These are phyloP conservation scores for Yponomeuta cagnagella DNA, from an alignment of 2,888 invertebrate genomes.

Conservation along the genomic window DNA sequence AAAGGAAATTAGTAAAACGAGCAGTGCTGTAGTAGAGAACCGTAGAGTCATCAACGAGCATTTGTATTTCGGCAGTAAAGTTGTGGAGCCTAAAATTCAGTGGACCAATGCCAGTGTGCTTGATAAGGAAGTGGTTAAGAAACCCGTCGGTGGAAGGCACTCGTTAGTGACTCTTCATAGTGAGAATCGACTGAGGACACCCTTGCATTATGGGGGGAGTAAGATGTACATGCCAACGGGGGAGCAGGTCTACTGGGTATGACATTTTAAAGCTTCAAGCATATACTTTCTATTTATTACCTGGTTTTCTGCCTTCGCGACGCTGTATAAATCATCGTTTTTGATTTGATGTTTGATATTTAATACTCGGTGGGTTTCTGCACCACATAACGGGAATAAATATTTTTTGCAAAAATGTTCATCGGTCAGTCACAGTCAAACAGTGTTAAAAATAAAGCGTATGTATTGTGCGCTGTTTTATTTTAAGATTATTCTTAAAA, in stretches of 20 bases:
- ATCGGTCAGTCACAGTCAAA: too few species aligned
- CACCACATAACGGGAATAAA: too few species aligned
- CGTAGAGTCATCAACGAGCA: background rate
- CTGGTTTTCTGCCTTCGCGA: too few species aligned
- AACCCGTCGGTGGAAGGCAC: background rate
- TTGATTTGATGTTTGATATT: too few species aligned
- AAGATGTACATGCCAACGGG: constrained; percentile 60
- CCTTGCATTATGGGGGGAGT: constrained; percentile 50
- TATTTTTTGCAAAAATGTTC: too few species aligned
- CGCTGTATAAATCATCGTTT: too few species aligned
- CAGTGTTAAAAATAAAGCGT: too few species aligned
- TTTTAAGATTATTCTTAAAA: too few species aligned
- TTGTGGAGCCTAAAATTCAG: background rate
- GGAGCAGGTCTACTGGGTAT: constrained; percentile 60
- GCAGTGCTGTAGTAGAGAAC: background rate
- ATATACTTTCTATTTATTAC: constrained; percentile 9
- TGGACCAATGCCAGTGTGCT: background rate
- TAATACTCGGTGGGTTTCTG: too few species aligned
- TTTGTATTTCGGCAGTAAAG: constrained; percentile 4
- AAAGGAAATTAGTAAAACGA: background rate
- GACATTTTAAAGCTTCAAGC: background rate
- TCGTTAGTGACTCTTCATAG: background rate
- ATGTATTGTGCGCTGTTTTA: too few species aligned
- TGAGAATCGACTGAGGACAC: constrained; percentile 39
- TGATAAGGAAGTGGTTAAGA: constrained; percentile 2